Conservation (phyloP, 2,797 vertebrate species). For the Cyprinodon diabolis region DNA sequence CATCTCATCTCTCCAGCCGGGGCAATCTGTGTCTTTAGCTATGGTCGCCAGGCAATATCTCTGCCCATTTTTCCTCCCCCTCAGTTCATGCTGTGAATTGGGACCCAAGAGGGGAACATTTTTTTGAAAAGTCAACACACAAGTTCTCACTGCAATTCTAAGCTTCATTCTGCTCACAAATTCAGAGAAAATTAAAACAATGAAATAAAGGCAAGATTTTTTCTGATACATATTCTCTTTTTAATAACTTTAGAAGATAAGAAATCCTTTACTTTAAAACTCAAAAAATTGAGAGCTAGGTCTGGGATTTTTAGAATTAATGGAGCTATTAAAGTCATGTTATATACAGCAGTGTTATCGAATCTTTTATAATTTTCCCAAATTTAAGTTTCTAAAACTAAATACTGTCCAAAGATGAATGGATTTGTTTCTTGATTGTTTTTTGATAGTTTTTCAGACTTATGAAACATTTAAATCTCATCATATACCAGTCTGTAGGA, state of each 20-base stretch:
- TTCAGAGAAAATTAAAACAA: constrained; percentile 43
- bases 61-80: constrained; percentile 72
- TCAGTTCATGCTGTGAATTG: constrained; percentile 70
- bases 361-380: not conserved
- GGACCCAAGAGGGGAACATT: constrained; percentile 53
- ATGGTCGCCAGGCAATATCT: constrained; percentile 75
- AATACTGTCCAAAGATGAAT: too few species aligned
- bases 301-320: not conserved
- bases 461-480: not conserved
- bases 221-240: not conserved
- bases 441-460: not conserved
- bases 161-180: not conserved
- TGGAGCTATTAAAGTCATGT: not conserved
- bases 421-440: not conserved
- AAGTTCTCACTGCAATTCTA: constrained; percentile 28
- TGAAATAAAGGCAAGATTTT: not conserved
- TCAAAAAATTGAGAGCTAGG: not conserved
- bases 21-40: constrained; percentile 79
- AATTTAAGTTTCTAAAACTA: not conserved
- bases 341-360: not conserved
- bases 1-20: constrained; percentile 76
- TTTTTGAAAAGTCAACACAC: constrained; percentile 57
- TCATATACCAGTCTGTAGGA: not conserved
- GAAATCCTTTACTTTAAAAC: not conserved
- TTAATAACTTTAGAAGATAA: not conserved